Evolutionary conservation across 2,797 vertebrate genomes (phyloP).

Genomic region (Myiotriccus ornatus): DNA sequence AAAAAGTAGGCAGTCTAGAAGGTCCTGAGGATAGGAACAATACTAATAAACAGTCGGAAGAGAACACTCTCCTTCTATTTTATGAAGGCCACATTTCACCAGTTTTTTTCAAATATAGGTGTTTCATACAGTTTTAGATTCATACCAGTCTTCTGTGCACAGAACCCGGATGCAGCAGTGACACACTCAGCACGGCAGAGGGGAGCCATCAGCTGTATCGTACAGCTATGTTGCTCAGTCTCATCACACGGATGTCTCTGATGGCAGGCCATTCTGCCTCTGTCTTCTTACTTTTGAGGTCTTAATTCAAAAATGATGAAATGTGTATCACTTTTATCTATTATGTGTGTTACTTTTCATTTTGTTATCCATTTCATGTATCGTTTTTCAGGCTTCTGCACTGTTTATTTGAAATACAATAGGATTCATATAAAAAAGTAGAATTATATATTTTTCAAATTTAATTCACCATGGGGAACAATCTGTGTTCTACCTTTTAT

Average conservation of each 20-base stretch:
- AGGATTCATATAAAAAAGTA: not conserved
- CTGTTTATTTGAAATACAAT: not conserved
- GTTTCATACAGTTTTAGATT: not conserved
- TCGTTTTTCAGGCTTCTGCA: not conserved
- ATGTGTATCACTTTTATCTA: not conserved
- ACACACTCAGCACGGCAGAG: accelerated
- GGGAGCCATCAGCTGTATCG: not conserved
- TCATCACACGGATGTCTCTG: not conserved
- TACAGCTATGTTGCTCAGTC: not conserved
- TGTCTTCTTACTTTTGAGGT: not conserved
- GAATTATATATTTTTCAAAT: not conserved
- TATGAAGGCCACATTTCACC: not conserved
- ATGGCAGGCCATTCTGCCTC: not conserved
- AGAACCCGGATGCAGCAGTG: not conserved
- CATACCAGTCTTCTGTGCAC: too few relatives aligned
- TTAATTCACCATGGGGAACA: not conserved
- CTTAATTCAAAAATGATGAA: not conserved
- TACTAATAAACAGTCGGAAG: not conserved
- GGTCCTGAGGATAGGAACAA: not conserved
- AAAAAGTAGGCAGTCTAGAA: not conserved
- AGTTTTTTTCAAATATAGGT: not conserved
- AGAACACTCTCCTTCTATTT: not conserved
- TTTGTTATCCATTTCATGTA: not conserved
- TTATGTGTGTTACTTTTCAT: accelerated
- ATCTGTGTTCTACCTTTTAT: not conserved